Conservation (phyloP, 2,113 vertebrate genomes). For the Ameiurus melas region DNA sequence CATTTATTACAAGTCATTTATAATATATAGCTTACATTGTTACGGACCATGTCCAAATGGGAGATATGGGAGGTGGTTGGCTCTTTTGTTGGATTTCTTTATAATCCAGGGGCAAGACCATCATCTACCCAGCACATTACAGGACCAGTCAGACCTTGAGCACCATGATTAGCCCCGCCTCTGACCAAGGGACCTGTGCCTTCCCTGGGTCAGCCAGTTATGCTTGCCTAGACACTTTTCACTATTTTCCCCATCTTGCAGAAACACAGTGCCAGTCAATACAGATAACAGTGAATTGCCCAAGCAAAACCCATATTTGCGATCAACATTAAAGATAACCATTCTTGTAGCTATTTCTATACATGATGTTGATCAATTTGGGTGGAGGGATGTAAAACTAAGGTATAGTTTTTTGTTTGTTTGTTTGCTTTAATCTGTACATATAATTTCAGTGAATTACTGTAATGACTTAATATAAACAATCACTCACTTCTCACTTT, state of each 20-base stretch:
- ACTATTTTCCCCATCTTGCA: neutral
- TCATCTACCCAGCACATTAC: neutral
- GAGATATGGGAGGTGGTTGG: no score
- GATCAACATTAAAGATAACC: neutral
- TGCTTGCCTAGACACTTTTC: neutral
- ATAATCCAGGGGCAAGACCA: neutral
- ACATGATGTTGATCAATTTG: neutral
- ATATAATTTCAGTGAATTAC: no score
- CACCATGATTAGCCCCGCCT: no score
- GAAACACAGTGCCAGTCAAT: neutral
- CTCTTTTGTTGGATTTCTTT: neutral
- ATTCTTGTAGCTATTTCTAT: neutral
- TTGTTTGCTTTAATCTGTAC: no score
- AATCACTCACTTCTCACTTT: no score
- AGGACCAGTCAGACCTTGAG: neutral
- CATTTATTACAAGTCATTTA: no score
- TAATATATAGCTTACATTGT: no score
- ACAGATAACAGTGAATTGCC: neutral
- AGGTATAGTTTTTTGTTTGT: no score
- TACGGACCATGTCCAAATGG: no score
- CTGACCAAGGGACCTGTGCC: neutral
- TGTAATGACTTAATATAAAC: no score
- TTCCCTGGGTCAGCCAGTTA: neutral
- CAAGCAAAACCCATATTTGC: neutral
- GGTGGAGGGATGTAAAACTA: neutral